Evolutionary conservation across 2,113 vertebrate genomes (phyloP), one percentile per base, ranked within the genome.

Genomic region (Indicator maculatus): DNA sequence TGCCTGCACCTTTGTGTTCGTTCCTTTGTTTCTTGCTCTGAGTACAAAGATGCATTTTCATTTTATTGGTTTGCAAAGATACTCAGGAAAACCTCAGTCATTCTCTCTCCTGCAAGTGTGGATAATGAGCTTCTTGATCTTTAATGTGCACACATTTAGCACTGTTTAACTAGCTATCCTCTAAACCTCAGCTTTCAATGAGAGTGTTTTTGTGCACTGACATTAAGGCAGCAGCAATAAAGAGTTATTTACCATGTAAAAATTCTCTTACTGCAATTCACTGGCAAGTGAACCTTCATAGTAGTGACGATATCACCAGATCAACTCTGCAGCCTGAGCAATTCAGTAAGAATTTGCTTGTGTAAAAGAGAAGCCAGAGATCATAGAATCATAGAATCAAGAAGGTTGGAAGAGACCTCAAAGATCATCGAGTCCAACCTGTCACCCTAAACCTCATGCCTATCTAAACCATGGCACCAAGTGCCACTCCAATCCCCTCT

Each of bases 221-320:
- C 56, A 56, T 45, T 59, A 83, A 66, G 82, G 84, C 63, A 79
- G 73, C 61, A 63, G 39, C 83, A 92, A 95, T 85, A 53, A 94
- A 86, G 58, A 86, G 70, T 70, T 76, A 58, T 33, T 95, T 73
- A 70, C 45, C 59, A 20, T 14, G 47, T 77, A 88, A 92, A 83
- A 89, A 71, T 44, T 12, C 65, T 11, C 67, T 41, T 75, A 30
- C 3, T 77, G 75, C 52, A 63, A 24, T 12, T 41, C 38, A 31
- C 18, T 12, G 55, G 38, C 61, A 71, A 84, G 36, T 1, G 4
- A 81, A 31, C 33, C 36, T 63, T 83, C 74, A 2, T 1, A 84
- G 83, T 7, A 82, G 39, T 5, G 74, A 33, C 47, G 31, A 16
- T 44, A 58, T 23, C 63, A 86, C 24, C 14, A 24, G 28, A 31